Base-by-base conservation (phyloP, 2,888 invertebrate species). In the Acheta domesticus region DNA sequence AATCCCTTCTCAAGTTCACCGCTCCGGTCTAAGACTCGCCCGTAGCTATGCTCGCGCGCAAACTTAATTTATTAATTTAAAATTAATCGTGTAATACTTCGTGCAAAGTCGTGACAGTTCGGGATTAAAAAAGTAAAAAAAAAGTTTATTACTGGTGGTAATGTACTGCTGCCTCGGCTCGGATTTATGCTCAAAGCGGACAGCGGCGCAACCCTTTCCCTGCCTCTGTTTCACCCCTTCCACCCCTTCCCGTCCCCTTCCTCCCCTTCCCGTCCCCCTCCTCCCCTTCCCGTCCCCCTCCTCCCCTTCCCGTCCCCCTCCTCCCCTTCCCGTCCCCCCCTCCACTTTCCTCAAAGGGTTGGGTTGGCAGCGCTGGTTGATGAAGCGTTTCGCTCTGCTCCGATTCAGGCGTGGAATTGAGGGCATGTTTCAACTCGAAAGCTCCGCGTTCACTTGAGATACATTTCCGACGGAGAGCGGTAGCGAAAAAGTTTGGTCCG, bases 21-120 rank as follows among this genome's bases (percentile, higher is more conserved):
- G 62, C 62, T 14, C 62, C n/a, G 62, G 16, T 16, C n/a, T n/a
- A 62, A 62, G 62, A 14, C 62, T 62, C 62, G 62, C 62, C 62
- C 62, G 62, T n/a, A 62, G 62, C 36, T 36, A 36, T 36, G 36
- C 36, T 36, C 36, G 36, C 36, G 36, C 36, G 16, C 62, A n/a
- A 62, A 62, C 16, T 62, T 62, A 62, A 62, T 62, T 62, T 62
- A 62, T 62, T 62, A 62, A 62, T 62, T 62, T 62, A 62, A 62
- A 62, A 62, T 62, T 62, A 62, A 62, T 62, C 62, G 62, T 62
- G 62, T 62, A 62, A 62, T 62, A 62, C 62, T 62, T 62, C 62
- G 62, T 19, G 62, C 14, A 62, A 62, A 62, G 62, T 62, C n/a
- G 62, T 62, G 62, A 62, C 62, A 62, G 62, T 62, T 62, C n/a